These are phyloP conservation scores for Epicauta chinensis DNA, from an alignment of 1,140 invertebrate genomes.

Conservation along the genomic window DNA sequence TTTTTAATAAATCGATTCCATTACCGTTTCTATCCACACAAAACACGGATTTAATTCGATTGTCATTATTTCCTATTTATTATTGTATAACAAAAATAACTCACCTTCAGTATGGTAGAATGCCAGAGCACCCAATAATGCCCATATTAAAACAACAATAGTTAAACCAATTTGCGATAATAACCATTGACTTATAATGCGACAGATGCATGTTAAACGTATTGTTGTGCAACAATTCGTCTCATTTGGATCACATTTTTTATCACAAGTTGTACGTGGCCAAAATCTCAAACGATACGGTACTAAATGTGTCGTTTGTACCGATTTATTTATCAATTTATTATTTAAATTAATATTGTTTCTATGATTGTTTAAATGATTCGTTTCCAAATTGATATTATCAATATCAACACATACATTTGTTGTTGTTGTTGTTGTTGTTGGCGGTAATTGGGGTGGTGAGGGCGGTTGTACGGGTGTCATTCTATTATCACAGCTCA, in stretches of 20 bases:
- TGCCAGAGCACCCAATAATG: slow-evolving; percentile 49
- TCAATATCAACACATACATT: slow-evolving; percentile 29
- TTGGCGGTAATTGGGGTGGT: too few species aligned
- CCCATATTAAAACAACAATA: slow-evolving; percentile 49
- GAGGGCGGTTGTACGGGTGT: too few species aligned
- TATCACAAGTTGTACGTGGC: slow-evolving; percentile 40
- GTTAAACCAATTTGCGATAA: slow-evolving; percentile 47
- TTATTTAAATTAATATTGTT: slow-evolving; percentile 1
- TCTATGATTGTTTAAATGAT: slow-evolving; percentile 19
- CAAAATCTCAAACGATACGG: slow-evolving; percentile 47
- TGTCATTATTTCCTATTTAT: too few species aligned
- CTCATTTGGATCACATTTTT: slow-evolving; percentile 29
- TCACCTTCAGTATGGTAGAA: slow-evolving; percentile 53
- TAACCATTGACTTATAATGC: slow-evolving; percentile 39
- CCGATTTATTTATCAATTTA: slow-evolving; percentile 31
- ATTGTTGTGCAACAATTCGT: slow-evolving; percentile 22
- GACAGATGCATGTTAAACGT: slow-evolving; percentile 30
- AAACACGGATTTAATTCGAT: too few species aligned
- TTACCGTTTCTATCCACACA: too few species aligned
- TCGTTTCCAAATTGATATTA: slow-evolving; percentile 36
- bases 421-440: too few species aligned
- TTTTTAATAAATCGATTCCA: too few species aligned
- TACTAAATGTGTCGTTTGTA: slow-evolving; percentile 44
- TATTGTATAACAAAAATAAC: not conserved
- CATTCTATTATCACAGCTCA: too few species aligned